Evolutionary conservation across 2,888 invertebrate species (phyloP).

Genomic region (Machimus rusticus): DNA sequence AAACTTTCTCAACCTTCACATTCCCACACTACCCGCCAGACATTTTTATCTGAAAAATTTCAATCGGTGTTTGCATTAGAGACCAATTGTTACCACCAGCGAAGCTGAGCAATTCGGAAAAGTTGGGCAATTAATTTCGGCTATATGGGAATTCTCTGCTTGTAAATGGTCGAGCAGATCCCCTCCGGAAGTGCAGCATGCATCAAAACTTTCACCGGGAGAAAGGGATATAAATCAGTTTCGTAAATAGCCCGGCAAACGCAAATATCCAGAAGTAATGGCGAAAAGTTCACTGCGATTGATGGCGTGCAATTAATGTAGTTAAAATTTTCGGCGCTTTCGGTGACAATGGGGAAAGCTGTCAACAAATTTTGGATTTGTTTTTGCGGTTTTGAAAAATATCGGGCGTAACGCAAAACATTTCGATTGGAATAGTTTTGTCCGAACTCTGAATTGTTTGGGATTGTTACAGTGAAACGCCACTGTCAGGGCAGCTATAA

Average conservation of each 20-base stretch:
- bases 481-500: neutral
- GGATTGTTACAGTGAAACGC: neutral
- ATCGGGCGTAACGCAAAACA: neutral
- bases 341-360: neutral
- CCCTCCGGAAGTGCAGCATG: slow-evolving; percentile 5
- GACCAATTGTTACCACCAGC: neutral
- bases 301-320: slow-evolving; percentile 21
- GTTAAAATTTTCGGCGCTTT: neutral
- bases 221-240: slow-evolving; percentile 21
- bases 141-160: slow-evolving; percentile 4
- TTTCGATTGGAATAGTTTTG: neutral
- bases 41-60: neutral
- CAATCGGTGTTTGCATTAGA: neutral
- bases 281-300: slow-evolving; percentile 2
- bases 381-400: neutral
- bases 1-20: neutral
- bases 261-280: slow-evolving; percentile 13
- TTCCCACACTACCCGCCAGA: neutral
- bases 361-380: neutral
- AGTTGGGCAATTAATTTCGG: slow-evolving; percentile 28
- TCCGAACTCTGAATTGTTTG: neutral
- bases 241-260: slow-evolving; percentile 5
- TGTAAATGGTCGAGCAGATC: neutral
- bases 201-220: slow-evolving; percentile 14
- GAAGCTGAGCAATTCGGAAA: neutral